phyloP scores from a whole-genome alignment of 2,888 invertebrate genomes.

The Cephus runcator region DNA sequence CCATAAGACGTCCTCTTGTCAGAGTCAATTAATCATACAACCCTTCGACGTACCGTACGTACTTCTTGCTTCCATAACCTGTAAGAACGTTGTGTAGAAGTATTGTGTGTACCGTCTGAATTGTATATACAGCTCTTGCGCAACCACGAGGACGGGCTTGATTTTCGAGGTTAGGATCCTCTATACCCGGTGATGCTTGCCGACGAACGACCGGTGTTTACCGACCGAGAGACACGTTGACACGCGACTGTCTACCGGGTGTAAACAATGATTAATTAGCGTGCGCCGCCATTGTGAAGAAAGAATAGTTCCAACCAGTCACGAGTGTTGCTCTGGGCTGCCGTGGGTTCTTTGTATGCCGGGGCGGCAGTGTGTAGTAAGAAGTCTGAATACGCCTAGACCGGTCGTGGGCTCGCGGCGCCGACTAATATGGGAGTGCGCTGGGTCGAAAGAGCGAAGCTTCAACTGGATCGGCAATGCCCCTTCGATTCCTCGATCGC shows the following conservation, averaged over 20 bases:
- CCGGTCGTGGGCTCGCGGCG: conserved; percentile 40
- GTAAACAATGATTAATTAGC: conserved; percentile 56
- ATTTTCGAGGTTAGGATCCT: not conserved
- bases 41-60: not conserved
- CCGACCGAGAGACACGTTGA: conserved; percentile 28
- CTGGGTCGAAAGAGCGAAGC: conserved; percentile 34
- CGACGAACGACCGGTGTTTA: conserved; percentile 17
- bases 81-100: not conserved
- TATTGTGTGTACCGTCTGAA: not conserved
- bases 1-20: conserved; percentile 17
- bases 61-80: not conserved
- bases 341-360: conserved; percentile 28
- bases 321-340: conserved; percentile 20
- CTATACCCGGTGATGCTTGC: not conserved
- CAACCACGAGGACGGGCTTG: not conserved
- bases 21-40: not conserved
- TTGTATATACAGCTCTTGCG: not conserved
- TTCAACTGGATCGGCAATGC: conserved; percentile 51
- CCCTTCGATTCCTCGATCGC: conserved; percentile 17
- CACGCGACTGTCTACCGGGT: conserved; percentile 30
- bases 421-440: conserved; percentile 51
- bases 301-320: conserved; percentile 22
- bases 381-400: conserved; percentile 50
- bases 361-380: conserved; percentile 26
- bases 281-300: conserved; percentile 39